Evolutionary conservation across 1,140 invertebrate species (phyloP), one percentile per base, ranked within the genome.

Genomic region (Heliothis virescens): DNA sequence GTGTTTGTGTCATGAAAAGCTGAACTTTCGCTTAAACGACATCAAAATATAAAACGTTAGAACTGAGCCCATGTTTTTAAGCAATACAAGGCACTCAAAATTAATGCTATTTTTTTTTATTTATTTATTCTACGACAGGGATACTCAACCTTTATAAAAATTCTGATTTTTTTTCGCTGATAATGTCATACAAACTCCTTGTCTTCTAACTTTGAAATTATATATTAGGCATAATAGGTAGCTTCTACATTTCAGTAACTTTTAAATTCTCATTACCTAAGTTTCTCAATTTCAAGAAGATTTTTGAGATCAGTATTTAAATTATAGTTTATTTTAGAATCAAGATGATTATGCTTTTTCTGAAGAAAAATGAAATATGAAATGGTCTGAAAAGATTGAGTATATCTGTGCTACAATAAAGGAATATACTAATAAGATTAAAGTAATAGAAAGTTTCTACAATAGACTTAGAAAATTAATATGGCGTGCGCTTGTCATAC

Each of bases 61-160:
- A 53, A 53, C 52, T 53, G n/a, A 21, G n/a, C 41, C 34, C 15
- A 47, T n/a, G 47, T 11, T 57, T 26, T 34, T 69, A 57, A 69
- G 65, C 65, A 52, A 78, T 78, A 69, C 62, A 78, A 78, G 76
- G 76, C 76, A 78, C 76, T 78, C 55, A 69, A 78, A 78, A 78
- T 78, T 78, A 78, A 69, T 67, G n/a, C 76, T 78, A 78, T 60
- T 47, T 21, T 73, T 57, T 26, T 26, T 26, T 26, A 26, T 26
- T 52, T 52, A 26, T 57, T 21, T 57, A 57, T 16, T 18, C 55
- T 57, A 57, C 16, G 16, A 57, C 55, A 57, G 55, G 16, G 16
- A 18, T 57, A 57, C 11, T 57, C 55, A 57, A 57, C 18, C 55
- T 57, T 57, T 57, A 18, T 57, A 53, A 3, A 16, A 53, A n/a